Base-by-base conservation (phyloP, 2,113 vertebrate species). In the Grantiella picta region DNA sequence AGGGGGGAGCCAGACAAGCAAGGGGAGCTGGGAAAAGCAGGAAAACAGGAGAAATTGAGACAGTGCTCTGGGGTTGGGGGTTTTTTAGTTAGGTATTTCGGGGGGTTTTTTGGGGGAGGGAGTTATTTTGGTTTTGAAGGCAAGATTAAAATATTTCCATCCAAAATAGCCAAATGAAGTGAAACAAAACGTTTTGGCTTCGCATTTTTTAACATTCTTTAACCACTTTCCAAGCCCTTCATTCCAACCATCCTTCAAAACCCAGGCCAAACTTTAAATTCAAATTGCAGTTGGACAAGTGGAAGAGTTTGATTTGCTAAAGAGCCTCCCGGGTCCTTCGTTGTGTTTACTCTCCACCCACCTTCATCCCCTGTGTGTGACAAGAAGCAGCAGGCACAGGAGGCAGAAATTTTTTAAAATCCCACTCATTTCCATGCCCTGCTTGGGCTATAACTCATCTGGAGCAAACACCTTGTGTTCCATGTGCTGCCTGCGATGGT, bases 331-430 rank as follows among this genome's bases (percentile, higher is more conserved):
- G 18, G 22, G 23, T 61, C 49, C 31, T 45, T 70, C 5, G 0
- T 1, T 16, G 25, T 7, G 4, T 35, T 86, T 60, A 27, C 19
- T 72, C 38, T 63, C 57, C 38, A 16, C 35, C 44, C 6, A 0
- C 9, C 57, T 11, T 7, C 18, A 8, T 15, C 7, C 11, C 8
- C 27, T 1, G 0, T 2, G 24, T 17, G 44, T 29, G 54, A 47
- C 31, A 13, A 29, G 35, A 17, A 28, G 31, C 2, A 61, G 52
- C 44, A 79, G 57, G n/a, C 10, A 4, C 11, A 17, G 36, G 53
- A 47, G 49, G 35, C 38, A 53, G 44, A 23, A 44, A 2, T 71
- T 83, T 68, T 53, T 9, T 0, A 12, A 68, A 89, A 36, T 21
- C 29, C 12, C 9, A 2, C 35, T 56, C 29, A 3, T 52, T 81